Evolutionary conservation across 2,797 vertebrate genomes (phyloP).

Genomic region (Anas georgica): DNA sequence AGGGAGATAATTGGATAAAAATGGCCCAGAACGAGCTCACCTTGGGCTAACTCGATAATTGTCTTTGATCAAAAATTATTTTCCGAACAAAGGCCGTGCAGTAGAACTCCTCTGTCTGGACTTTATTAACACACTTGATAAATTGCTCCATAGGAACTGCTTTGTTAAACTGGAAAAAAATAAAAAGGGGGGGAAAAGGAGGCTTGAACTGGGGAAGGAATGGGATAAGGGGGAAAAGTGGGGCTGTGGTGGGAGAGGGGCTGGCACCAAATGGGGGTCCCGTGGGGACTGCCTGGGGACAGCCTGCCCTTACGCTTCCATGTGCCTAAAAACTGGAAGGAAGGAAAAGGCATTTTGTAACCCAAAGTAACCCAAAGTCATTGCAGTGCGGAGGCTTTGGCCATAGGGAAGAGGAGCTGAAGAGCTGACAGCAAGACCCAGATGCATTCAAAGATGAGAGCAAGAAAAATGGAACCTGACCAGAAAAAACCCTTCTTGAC

Average conservation of each 20-base stretch:
- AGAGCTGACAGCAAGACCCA: no score
- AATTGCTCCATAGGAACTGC: background rate
- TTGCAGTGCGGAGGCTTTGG: no score
- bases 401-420: no score
- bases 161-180: background rate
- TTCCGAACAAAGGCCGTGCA: background rate
- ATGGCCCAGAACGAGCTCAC: background rate
- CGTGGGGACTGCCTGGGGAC: background rate
- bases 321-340: background rate
- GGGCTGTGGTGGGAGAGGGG: background rate
- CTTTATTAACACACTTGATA: background rate
- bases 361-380: no score
- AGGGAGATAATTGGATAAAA: background rate
- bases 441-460: no score
- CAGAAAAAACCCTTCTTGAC: no score
- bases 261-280: background rate
- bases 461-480: no score
- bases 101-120: background rate
- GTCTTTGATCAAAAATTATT: background rate
- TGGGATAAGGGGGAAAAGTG: rapidly evolving
- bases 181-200: background rate
- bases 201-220: background rate
- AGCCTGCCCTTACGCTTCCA: rapidly evolving
- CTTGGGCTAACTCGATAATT: background rate
- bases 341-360: background rate